Base-by-base conservation (phyloP, 2,797 vertebrate genomes). In the Siniperca undulata region DNA sequence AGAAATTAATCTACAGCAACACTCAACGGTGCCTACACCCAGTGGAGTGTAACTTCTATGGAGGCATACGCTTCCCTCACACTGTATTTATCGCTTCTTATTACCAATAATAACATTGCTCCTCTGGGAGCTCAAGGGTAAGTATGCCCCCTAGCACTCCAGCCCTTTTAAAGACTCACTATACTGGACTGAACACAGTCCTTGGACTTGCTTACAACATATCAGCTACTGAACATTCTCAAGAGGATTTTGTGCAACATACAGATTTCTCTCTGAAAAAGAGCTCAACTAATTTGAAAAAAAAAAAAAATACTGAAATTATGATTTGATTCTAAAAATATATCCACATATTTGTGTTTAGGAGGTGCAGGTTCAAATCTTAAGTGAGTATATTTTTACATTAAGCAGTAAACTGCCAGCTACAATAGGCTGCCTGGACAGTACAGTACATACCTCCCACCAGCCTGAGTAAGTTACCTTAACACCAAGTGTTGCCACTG, bases 51-150 rank as follows among this genome's bases (percentile, higher is more conserved):
- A 80, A 77, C 76, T 84, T 89, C 86, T 86, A 84, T 79, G 79
- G 87, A 89, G 80, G 86, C 90, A 85, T 77, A 80, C 68, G 74
- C 84, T 93, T 85, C 90, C 75, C 90, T 94, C 90, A 89, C 88
- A 70, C 92, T 89, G 91, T 94, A 92, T 96, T 95, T 95, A 95
- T 94, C 86, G 87, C 92, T 93, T 95, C 93, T 96, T 96, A 95
- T 95, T 95, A 95, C 91, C 93, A 95, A 95, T 95, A 96, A 96
- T 95, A 96, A 96, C 95, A 95, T 86, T 86, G 89, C 87, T 95
- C 95, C 96, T 95, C 80, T 78, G 95, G 94, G 95, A 95, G 86
- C 93, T 91, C 86, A 81, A 85, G 94, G 95, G 89, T 96, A 96
- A 96, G 93, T 94, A 93, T 94, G 95, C 95, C 95, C 94, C 85